Evolutionary conservation across 92 coral and sea anemone genomes (phyloP).

Genomic region (Epizoanthus illoricatus): DNA sequence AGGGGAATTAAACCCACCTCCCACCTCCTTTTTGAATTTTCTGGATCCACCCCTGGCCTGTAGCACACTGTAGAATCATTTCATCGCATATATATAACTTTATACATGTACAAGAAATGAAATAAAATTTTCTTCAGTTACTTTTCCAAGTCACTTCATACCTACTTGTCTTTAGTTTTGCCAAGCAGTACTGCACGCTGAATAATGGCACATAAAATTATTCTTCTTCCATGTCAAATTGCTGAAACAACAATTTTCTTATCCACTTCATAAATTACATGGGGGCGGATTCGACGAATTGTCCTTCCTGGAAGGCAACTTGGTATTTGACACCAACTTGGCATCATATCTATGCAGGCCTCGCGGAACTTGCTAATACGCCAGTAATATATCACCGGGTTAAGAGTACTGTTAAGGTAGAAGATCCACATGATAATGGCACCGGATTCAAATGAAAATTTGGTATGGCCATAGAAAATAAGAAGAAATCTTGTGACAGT

Average conservation of each 20-base stretch:
- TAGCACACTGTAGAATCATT: no score
- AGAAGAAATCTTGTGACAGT: constrained; percentile 61
- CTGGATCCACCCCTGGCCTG: no score
- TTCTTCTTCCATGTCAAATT: constrained; percentile 31
- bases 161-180: no score
- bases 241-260: constrained; percentile 75
- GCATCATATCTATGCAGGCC: constrained; percentile 92
- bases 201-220: no score
- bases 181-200: no score
- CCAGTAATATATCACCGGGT: constrained; percentile 89
- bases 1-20: no score
- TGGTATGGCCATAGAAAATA: constrained; percentile 55
- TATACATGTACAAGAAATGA: no score
- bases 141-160: no score
- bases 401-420: constrained; percentile 84
- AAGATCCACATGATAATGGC: constrained; percentile 72
- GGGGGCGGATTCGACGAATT: constrained; percentile 91
- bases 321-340: constrained; percentile 90
- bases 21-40: no score
- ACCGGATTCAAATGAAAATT: constrained; percentile 52
- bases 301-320: constrained; percentile 93
- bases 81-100: no score
- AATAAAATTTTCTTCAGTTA: no score
- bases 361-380: constrained; percentile 93
- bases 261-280: constrained; percentile 88